Conservation (phyloP, 1,140 invertebrate genomes). For the Wasmannia auropunctata region DNA sequence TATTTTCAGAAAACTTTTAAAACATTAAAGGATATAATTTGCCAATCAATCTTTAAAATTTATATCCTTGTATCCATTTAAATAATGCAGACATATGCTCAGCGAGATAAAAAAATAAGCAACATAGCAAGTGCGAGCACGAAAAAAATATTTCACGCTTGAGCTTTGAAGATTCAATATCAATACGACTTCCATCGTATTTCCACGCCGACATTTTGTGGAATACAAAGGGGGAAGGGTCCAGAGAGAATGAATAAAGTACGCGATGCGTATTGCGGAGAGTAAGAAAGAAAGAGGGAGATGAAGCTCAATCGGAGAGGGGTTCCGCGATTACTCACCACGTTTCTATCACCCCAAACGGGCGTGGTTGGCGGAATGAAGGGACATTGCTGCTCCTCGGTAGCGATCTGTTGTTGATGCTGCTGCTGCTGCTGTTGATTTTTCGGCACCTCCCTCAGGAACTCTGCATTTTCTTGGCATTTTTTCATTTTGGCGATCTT, state of each 20-base stretch:
- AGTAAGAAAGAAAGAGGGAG: conserved; percentile 1
- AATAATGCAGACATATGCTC: neutral
- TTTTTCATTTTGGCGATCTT: neutral
- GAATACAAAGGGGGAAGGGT: conserved; percentile 25
- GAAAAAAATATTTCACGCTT: conserved; percentile 7
- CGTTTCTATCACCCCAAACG: conserved; percentile 79
- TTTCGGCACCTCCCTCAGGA: neutral
- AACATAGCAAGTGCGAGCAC: neutral
- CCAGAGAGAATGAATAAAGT: conserved; percentile 2
- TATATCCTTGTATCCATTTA: neutral
- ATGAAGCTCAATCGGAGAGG: conserved; percentile 62
- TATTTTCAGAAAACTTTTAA: neutral
- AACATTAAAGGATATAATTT: conserved; percentile 84
- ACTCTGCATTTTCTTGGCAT: neutral
- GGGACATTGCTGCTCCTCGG: conserved; percentile 61
- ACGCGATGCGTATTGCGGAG: neutral
- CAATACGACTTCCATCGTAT: conserved; percentile 26
- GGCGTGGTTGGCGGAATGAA: conserved; percentile 80
- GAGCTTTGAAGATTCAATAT: neutral
- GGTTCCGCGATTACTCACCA: conserved; percentile 82
- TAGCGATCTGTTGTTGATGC: conserved; percentile 45
- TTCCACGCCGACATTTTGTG: conserved; percentile 64
- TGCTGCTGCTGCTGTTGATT: neutral
- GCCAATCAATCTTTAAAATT: neutral
- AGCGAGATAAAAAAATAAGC: neutral